Conservation (phyloP, 2,888 invertebrate species). For the Chymomyza caudatula region DNA sequence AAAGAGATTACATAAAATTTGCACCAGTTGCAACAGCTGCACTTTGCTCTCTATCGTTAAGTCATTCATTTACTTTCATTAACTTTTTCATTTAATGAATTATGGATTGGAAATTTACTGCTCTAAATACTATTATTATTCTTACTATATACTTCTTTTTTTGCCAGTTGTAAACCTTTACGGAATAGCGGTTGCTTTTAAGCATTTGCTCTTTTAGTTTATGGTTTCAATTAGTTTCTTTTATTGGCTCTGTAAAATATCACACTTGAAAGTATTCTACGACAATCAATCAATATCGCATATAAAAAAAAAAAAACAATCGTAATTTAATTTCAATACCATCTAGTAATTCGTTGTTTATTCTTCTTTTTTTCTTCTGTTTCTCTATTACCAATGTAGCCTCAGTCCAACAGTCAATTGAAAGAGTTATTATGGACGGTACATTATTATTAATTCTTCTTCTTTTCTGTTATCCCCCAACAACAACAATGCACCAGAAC, state of each 20-base stretch:
- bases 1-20: background rate
- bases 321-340: conserved; percentile 55
- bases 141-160: conserved; percentile 12
- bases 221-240: conserved; percentile 19
- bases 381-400: conserved; percentile 78
- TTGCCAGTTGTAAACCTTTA: conserved; percentile 30
- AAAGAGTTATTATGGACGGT: conserved; percentile 79
- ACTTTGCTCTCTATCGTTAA: conserved; percentile 25
- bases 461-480: conserved; percentile 21
- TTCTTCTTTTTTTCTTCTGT: conserved; percentile 74
- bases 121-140: conserved; percentile 22
- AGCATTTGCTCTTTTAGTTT: conserved; percentile 50
- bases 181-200: conserved; percentile 47
- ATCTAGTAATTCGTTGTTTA: conserved; percentile 74
- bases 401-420: conserved; percentile 81
- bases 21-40: background rate
- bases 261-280: background rate
- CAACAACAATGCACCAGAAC: background rate
- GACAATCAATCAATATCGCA: conserved; percentile 3
- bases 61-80: conserved; percentile 46
- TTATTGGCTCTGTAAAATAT: conserved; percentile 1
- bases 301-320: conserved; percentile 15
- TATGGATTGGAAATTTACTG: conserved; percentile 39
- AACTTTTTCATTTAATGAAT: conserved; percentile 40
- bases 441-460: conserved; percentile 72